Conservation (phyloP, 2,888 invertebrate genomes). For the Phaonia tiefii region DNA sequence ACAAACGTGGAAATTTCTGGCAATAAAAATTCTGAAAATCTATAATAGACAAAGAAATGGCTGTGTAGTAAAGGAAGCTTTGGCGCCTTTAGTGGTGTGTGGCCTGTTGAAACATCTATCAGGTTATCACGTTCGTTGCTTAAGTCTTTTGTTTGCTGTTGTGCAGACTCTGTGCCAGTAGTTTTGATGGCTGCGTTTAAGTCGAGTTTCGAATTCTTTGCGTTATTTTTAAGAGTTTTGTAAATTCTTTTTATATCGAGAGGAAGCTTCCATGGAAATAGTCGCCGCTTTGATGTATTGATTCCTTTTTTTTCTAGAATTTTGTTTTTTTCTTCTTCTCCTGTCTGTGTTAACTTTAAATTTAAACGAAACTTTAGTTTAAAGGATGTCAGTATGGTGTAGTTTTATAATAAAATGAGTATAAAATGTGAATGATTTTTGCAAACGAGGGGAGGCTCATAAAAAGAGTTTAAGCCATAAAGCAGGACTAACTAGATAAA, state of each 20-base stretch:
- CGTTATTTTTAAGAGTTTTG: no score
- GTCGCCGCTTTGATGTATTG: constrained; percentile 25
- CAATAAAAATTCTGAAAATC: not conserved
- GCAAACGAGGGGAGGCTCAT: not conserved
- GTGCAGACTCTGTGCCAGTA: not conserved
- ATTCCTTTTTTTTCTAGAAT: not conserved
- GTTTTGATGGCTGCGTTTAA: no score
- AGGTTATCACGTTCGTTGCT: constrained; percentile 34
- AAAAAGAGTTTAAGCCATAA: no score
- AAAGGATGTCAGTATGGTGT: not conserved
- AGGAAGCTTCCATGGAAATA: not conserved
- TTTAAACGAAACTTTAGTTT: constrained; percentile 20
- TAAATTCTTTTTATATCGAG: not conserved
- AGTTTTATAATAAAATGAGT: constrained; percentile 4
- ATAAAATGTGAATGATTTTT: not conserved
- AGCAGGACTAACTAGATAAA: not conserved
- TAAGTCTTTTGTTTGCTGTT: constrained; percentile 47
- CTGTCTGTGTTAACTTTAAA: constrained; percentile 9
- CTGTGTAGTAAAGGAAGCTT: not conserved
- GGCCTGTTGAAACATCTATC: no score
- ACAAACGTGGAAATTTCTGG: constrained; percentile 21
- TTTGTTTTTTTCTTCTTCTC: no score
- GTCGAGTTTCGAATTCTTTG: no score
- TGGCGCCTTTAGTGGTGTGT: not conserved
- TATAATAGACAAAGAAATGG: not conserved